Conservation (phyloP, 2,888 invertebrate genomes). For the Meteorus colon region DNA sequence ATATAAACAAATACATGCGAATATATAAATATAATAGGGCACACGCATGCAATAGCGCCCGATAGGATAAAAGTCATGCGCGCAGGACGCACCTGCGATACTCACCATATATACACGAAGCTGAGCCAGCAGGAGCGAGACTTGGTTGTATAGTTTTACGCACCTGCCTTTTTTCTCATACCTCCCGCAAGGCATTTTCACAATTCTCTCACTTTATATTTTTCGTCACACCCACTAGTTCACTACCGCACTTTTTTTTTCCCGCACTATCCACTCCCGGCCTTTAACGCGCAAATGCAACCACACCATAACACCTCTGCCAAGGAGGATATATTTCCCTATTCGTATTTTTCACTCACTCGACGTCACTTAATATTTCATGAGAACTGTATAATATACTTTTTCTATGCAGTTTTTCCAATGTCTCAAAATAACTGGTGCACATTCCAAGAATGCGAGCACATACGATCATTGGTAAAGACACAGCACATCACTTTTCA, state of each 20-base stretch:
- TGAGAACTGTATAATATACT: conserved; percentile 16
- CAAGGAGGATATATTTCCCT: not conserved
- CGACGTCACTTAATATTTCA: conserved; percentile 38
- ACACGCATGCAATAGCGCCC: conserved; percentile 14
- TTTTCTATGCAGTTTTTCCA: too few relatives aligned
- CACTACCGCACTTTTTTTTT: not conserved
- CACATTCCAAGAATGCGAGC: too few relatives aligned
- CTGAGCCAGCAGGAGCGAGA: conserved; percentile 21
- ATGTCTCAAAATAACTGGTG: too few relatives aligned
- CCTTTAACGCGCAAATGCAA: not conserved
- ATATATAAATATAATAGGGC: conserved; percentile 17
- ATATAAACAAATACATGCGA: not conserved
- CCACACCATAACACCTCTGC: conserved; percentile 22
- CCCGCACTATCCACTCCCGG: too few relatives aligned
- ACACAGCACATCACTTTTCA: too few relatives aligned
- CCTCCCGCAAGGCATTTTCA: conserved; percentile 30
- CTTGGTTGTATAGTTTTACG: not conserved
- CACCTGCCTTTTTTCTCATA: conserved; percentile 38
- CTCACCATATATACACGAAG: conserved; percentile 13
- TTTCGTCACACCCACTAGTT: not conserved
- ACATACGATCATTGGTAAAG: too few relatives aligned
- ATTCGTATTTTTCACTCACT: conserved; percentile 18
- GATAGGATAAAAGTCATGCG: conserved; percentile 9
- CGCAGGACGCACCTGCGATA: conserved; percentile 26
- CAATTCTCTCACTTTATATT: not conserved